phyloP scores from a whole-genome alignment of 2,888 invertebrate genomes.

The Synanthedon vespiformis region DNA sequence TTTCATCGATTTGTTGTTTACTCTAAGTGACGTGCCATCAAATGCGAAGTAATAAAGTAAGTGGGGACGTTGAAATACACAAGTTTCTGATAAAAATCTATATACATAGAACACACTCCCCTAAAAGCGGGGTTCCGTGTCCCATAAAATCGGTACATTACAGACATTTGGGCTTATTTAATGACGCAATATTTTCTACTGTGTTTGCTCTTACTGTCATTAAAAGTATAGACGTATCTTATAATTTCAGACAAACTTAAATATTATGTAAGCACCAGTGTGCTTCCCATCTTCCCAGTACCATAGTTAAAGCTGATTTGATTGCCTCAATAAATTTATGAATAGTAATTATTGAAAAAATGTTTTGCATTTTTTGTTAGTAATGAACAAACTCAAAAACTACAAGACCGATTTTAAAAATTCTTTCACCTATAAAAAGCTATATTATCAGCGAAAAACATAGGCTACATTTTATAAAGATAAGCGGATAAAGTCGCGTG shows the following conservation, averaged over 20 bases:
- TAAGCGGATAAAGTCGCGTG: too few species aligned
- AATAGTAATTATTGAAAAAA: too few species aligned
- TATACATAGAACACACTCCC: conserved; percentile 1
- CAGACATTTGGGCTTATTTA: conserved; percentile 23
- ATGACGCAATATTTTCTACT: conserved; percentile 35
- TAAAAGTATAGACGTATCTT: conserved; percentile 26
- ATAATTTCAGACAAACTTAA: conserved; percentile 6
- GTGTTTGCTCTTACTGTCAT: conserved; percentile 25
- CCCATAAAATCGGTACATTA: conserved; percentile 28
- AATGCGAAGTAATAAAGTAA: not conserved
- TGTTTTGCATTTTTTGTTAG: too few species aligned
- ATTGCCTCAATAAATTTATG: too few species aligned
- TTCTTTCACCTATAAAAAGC: too few species aligned
- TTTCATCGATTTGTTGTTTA: not conserved
- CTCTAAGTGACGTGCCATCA: not conserved
- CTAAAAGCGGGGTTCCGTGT: conserved; percentile 8
- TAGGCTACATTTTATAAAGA: too few species aligned
- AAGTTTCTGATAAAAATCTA: not conserved
- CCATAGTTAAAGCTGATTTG: too few species aligned
- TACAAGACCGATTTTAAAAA: too few species aligned
- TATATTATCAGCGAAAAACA: too few species aligned
- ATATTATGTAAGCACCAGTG: too few species aligned
- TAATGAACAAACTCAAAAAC: too few species aligned
- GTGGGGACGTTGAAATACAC: not conserved
- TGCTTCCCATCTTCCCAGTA: too few species aligned